A percentile compares a stretch with the other conserved stretches of the same genome.
phyloP scores from a whole-genome alignment of 1,140 invertebrate genomes.

The Magallana ariakensis region DNA sequence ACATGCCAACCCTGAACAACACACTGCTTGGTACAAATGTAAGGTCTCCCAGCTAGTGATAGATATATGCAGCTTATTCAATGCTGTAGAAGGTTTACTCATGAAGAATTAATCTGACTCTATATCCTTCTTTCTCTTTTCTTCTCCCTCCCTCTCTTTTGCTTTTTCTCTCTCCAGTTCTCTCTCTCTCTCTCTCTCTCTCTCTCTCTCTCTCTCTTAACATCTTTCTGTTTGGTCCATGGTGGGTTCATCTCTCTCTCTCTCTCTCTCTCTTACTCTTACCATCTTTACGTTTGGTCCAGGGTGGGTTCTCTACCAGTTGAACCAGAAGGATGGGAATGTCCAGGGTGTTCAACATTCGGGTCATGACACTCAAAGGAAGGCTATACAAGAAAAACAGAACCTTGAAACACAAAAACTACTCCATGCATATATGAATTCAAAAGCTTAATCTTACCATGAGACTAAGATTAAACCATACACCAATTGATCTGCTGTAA shows the following conservation, averaged over 20 bases:
- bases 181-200: background rate
- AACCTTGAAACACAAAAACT: background rate
- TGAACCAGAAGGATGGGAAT: conserved; percentile 77
- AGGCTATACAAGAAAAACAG: conserved; percentile 63
- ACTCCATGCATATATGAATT: too few relatives aligned
- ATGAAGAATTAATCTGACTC: too few relatives aligned
- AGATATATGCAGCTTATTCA: too few relatives aligned
- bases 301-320: conserved; percentile 78
- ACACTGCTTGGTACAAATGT: too few relatives aligned
- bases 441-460: too few relatives aligned
- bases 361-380: conserved; percentile 75
- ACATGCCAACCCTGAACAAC: too few relatives aligned
- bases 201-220: background rate
- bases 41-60: too few relatives aligned
- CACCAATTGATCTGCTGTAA: too few relatives aligned
- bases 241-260: background rate
- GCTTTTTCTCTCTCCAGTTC: too few relatives aligned
- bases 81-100: too few relatives aligned
- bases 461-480: too few relatives aligned
- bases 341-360: conserved; percentile 78
- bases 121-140: background rate
- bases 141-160: background rate
- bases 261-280: conserved; percentile 7
- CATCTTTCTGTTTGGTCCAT: too few relatives aligned
- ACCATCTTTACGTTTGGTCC: conserved; percentile 75